Conservation (phyloP, 2,888 invertebrate species). For the Euplexia lucipara region DNA sequence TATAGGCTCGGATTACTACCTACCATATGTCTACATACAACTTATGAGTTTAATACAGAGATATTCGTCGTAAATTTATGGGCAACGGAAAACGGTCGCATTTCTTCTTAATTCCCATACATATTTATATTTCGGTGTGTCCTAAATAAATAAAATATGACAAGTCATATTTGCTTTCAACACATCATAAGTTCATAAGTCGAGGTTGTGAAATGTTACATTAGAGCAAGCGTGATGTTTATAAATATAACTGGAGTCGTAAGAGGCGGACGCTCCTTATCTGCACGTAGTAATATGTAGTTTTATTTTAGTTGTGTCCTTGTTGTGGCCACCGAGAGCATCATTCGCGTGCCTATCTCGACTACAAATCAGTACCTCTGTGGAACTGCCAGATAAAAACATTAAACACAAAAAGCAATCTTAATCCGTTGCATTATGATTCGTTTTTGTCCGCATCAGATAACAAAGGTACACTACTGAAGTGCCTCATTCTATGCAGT, state of each 20-base stretch:
- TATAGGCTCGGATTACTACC: conserved; percentile 7
- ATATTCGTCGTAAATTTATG: conserved; percentile 43
- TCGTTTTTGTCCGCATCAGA: conserved; percentile 73
- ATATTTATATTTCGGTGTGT: conserved; percentile 45
- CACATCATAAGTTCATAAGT: conserved; percentile 49
- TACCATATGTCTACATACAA: conserved; percentile 14
- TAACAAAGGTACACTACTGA: conserved; percentile 78
- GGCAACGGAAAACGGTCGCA: conserved; percentile 34
- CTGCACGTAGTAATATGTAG: conserved; percentile 76
- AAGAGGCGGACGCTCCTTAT: conserved; percentile 75
- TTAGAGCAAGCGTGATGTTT: conserved; percentile 59
- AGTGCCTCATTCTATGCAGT: conserved; percentile 82
- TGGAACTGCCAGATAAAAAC: conserved; percentile 77
- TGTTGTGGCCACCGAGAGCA: conserved; percentile 82
- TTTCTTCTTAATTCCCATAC: conserved; percentile 34
- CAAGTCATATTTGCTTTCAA: conserved; percentile 57
- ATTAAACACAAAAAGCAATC: conserved; percentile 72
- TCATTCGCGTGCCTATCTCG: conserved; percentile 85
- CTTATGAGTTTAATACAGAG: conserved; percentile 36
- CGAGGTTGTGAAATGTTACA: conserved; percentile 46
- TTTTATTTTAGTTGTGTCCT: conserved; percentile 86
- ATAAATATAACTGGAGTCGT: conserved; percentile 72
- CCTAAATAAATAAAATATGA: conserved; percentile 61
- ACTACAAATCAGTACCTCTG: conserved; percentile 85
- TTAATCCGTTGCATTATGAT: conserved; percentile 74